Evolutionary conservation across 2,888 invertebrate genomes (phyloP), one percentile per base, ranked within the genome.

Genomic region (Drosophila flavopinicola): DNA sequence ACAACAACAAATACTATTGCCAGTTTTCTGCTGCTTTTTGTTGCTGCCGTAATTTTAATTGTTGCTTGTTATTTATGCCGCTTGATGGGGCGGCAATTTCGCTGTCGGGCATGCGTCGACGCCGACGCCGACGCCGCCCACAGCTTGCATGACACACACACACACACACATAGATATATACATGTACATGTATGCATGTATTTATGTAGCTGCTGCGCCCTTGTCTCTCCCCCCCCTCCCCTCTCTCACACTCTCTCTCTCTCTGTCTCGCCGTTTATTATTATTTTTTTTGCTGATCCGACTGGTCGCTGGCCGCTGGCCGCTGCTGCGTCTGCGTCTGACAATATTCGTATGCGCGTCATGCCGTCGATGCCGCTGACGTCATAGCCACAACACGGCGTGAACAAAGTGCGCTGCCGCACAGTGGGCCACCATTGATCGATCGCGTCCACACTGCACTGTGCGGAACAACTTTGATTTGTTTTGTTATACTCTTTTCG

Each of bases 61-160:
- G 66, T 63, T 53, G 42, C 74, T 76, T 78, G 56, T 59, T 77
- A 66, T 65, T 79, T 65, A 72, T 66, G 66, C 66, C 75, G 66
- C 59, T 75, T 29, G 49, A 60, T 66, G 48, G 53, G 56, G 52
- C 59, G 63, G 57, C 58, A 73, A 63, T 65, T 65, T 63, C 27
- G 47, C 49, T 49, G 64, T 68, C 53, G 53, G 49, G 29, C 53
- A 53, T 60, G 47, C 47, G 59, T 67, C 66, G 63, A 35, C 45
- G 44, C 11, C 37, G 9, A 51, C 61, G 65, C 53, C 63, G 24
- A 60, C 60, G 78, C 69, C 68, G 56, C 74, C 74, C 53, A 59
- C 66, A 64, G 58, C 25, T 56, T 48, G 52, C 56, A 54, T 65
- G 68, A 64, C 41, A 25, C 30, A 51, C 15, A 38, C 27, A 42